Evolutionary conservation across 1,140 invertebrate species (phyloP).

Genomic region (Apocrypta bakeri): DNA sequence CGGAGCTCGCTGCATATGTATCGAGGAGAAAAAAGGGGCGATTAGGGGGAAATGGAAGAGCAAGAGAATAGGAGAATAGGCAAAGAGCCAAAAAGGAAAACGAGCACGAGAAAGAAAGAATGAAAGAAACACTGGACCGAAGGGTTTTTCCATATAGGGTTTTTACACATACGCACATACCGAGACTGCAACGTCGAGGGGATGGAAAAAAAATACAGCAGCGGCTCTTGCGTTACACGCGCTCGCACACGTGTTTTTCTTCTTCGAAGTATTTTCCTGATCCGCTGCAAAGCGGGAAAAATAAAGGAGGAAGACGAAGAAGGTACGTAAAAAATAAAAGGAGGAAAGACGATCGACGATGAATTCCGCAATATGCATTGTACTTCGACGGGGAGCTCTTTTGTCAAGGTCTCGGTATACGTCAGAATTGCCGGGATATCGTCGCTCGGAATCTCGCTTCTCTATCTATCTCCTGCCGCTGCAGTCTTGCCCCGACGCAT

Average conservation of each 20-base stretch:
- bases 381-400: neutral
- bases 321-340: neutral
- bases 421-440: slow-evolving; percentile 38
- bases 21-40: neutral
- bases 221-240: neutral
- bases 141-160: slow-evolving; percentile 27
- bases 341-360: slow-evolving; percentile 1
- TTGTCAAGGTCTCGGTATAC: slow-evolving; percentile 28
- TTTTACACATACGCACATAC: neutral
- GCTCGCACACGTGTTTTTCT: neutral
- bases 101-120: neutral
- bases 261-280: neutral
- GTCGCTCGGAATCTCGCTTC: slow-evolving; percentile 3
- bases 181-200: neutral
- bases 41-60: slow-evolving; percentile 20
- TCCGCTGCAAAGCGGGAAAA: neutral
- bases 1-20: neutral
- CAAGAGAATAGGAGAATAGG: neutral
- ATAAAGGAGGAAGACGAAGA: slow-evolving; percentile 2
- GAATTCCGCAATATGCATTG: slow-evolving; percentile 40
- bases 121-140: slow-evolving; percentile 34
- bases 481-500: slow-evolving; percentile 19
- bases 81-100: neutral
- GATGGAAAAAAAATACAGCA: neutral
- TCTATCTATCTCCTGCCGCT: neutral